Conservation (phyloP, 2,888 invertebrate species). For the Eilema caniola region DNA sequence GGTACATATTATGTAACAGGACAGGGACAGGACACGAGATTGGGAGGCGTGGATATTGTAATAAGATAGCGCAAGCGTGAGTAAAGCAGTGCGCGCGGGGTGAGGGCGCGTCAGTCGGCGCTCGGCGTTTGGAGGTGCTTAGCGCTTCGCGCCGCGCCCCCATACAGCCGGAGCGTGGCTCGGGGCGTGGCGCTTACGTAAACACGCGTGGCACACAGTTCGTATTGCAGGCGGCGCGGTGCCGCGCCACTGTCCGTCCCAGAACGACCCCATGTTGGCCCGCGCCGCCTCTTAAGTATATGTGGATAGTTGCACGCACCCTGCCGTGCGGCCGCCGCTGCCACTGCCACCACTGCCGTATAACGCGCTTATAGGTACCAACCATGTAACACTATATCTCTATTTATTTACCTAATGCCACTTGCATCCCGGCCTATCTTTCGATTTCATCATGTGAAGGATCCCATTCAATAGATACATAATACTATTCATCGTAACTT, state of each 20-base stretch:
- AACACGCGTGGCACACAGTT: constrained; percentile 79
- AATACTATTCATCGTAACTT: neutral
- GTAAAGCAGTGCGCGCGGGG: constrained; percentile 60
- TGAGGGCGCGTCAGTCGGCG: constrained; percentile 82
- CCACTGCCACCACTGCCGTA: constrained; percentile 75
- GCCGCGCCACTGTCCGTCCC: constrained; percentile 83
- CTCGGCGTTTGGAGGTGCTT: constrained; percentile 83
- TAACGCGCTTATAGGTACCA: constrained; percentile 81
- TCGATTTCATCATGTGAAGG: neutral
- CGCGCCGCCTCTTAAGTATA: constrained; percentile 79
- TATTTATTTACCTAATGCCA: neutral
- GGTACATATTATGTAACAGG: constrained; percentile 73
- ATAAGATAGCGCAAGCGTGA: constrained; percentile 75
- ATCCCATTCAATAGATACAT: neutral
- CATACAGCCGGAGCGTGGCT: constrained; percentile 84
- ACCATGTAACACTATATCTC: neutral
- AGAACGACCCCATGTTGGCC: constrained; percentile 81
- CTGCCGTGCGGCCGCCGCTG: constrained; percentile 80
- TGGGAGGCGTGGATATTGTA: constrained; percentile 61
- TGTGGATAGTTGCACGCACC: constrained; percentile 73
- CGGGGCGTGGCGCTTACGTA: constrained; percentile 87
- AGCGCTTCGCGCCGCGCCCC: constrained; percentile 84
- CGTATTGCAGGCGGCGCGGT: constrained; percentile 76
- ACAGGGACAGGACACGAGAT: constrained; percentile 75
- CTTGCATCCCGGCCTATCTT: neutral